A percentile compares a stretch with the other conserved stretches of the same genome.
phyloP scores from a whole-genome alignment of 2,888 invertebrate species.

The Agrochola litura region DNA sequence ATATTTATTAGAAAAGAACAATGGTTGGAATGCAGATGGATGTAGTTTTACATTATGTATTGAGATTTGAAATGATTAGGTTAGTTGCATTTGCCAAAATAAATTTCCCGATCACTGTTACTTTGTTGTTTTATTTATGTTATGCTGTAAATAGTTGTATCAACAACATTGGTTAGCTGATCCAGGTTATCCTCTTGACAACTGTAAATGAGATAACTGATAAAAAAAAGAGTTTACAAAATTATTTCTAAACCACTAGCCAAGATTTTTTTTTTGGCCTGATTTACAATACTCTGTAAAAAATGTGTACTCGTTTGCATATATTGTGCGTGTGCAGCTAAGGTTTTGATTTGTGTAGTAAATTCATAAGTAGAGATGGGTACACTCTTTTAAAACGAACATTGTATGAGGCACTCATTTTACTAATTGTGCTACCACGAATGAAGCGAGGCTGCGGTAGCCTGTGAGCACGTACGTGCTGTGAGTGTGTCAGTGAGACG shows the following conservation, averaged over 20 bases:
- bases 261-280: background rate
- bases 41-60: constrained; percentile 86
- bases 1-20: constrained; percentile 82
- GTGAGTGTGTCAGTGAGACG: too few relatives aligned
- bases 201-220: background rate
- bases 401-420: too few relatives aligned
- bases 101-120: constrained; percentile 89
- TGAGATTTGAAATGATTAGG: constrained; percentile 86
- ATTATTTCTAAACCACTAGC: background rate
- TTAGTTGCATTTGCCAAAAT: constrained; percentile 90
- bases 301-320: background rate
- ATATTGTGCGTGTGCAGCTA: background rate
- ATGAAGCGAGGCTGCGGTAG: too few relatives aligned
- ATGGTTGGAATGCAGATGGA: constrained; percentile 74
- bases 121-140: constrained; percentile 62
- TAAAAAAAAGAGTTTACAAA: background rate
- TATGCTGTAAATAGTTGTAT: background rate
- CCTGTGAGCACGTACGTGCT: too few relatives aligned
- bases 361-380: too few relatives aligned
- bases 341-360: background rate
- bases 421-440: too few relatives aligned
- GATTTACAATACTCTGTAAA: background rate
- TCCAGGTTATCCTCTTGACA: background rate
- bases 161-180: background rate
- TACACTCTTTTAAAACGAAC: too few relatives aligned